phyloP scores from a whole-genome alignment of 2,888 invertebrate species.

The Beris morrisii region DNA sequence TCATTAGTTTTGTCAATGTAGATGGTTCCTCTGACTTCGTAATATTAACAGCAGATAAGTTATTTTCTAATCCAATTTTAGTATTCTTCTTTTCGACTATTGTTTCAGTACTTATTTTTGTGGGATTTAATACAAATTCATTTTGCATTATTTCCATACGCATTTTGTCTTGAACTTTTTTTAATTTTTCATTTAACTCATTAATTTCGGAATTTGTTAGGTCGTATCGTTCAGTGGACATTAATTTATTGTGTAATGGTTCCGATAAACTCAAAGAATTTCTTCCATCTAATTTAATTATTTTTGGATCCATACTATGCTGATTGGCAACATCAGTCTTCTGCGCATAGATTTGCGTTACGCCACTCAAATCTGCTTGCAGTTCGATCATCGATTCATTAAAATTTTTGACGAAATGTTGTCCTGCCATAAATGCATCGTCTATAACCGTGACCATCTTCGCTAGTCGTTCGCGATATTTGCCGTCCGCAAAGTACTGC shows the following conservation, averaged over 20 bases:
- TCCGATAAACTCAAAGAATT: slow-evolving; percentile 57
- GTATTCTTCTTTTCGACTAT: slow-evolving; percentile 13
- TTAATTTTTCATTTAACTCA: slow-evolving; percentile 56
- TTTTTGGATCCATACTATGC: slow-evolving; percentile 38
- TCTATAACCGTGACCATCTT: slow-evolving; percentile 83
- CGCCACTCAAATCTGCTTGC: slow-evolving; percentile 51
- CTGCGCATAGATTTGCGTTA: not conserved
- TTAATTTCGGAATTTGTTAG: slow-evolving; percentile 59
- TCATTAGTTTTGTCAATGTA: slow-evolving; percentile 52
- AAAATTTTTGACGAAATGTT: slow-evolving; percentile 72
- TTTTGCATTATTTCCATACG: slow-evolving; percentile 19
- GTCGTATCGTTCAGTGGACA: slow-evolving; percentile 57
- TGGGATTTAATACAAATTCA: slow-evolving; percentile 20
- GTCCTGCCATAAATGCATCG: slow-evolving; percentile 71
- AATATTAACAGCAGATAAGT: not conserved
- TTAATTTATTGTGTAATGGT: slow-evolving; percentile 56
- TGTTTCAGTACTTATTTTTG: slow-evolving; percentile 17
- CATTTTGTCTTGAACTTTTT: slow-evolving; percentile 33
- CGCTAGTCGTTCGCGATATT: slow-evolving; percentile 80
- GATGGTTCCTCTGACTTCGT: slow-evolving; percentile 39
- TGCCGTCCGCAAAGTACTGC: slow-evolving; percentile 81
- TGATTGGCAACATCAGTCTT: slow-evolving; percentile 43
- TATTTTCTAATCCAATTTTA: not conserved
- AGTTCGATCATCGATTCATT: slow-evolving; percentile 58
- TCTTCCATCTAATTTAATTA: slow-evolving; percentile 42